Evolutionary conservation across 2,888 invertebrate genomes (phyloP).

Genomic region (Scotopteryx bipunctaria): DNA sequence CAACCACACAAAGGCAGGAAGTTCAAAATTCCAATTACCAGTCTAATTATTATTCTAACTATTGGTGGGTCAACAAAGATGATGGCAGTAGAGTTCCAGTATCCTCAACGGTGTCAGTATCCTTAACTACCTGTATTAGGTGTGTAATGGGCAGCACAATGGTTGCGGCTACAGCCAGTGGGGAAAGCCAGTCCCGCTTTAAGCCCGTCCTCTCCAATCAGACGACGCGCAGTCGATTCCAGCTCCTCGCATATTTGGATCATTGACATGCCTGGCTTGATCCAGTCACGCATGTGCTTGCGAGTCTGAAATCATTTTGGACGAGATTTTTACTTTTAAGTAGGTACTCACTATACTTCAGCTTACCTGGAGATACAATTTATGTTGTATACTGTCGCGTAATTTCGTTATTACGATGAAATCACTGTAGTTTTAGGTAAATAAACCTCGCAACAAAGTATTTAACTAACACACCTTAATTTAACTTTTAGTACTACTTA

Average conservation of each 20-base stretch:
- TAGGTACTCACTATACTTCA: too few relatives aligned
- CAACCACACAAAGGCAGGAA: background rate
- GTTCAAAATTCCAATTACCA: background rate
- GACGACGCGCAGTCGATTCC: constrained; percentile 94
- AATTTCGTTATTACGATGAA: too few relatives aligned
- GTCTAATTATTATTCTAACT: background rate
- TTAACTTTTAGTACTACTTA: too few relatives aligned
- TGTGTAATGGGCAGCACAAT: constrained; percentile 99
- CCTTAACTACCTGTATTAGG: constrained; percentile 95
- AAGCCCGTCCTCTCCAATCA: constrained; percentile 97
- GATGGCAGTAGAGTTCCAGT: too few relatives aligned
- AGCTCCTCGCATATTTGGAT: constrained; percentile 98
- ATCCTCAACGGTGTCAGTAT: too few relatives aligned
- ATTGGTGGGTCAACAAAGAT: too few relatives aligned
- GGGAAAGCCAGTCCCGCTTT: constrained; percentile 98
- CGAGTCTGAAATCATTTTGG: constrained; percentile 90
- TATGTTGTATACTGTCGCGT: too few relatives aligned
- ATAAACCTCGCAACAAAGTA: too few relatives aligned
- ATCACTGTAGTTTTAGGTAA: too few relatives aligned
- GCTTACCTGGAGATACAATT: too few relatives aligned
- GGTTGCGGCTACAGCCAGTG: constrained; percentile 99
- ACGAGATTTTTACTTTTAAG: too few relatives aligned
- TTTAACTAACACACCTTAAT: too few relatives aligned
- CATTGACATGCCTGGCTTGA: constrained; percentile 99
- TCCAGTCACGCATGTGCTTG: constrained; percentile 95